Conservation (phyloP, 2,888 invertebrate species). For the Lutraria lutraria region DNA sequence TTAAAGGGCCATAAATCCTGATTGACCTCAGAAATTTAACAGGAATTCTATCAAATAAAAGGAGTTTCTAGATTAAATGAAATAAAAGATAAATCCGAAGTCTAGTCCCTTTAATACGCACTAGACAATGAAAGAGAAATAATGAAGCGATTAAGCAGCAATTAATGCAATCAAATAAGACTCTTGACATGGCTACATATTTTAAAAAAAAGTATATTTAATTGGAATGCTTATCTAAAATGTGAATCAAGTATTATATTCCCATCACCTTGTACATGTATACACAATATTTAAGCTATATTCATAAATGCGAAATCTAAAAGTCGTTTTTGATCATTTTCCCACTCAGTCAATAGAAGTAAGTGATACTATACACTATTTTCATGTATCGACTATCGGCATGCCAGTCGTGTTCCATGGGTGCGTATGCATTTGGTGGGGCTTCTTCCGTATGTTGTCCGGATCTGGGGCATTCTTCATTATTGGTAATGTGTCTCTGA, state of each 20-base stretch:
- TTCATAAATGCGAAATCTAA: neutral
- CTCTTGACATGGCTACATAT: neutral
- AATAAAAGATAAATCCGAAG: no score
- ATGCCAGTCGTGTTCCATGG: constrained; percentile 64
- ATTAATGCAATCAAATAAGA: neutral
- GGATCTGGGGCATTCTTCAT: constrained; percentile 68
- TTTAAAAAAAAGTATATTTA: neutral
- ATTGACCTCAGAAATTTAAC: no score
- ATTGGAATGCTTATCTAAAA: neutral
- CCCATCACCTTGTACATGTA: constrained; percentile 9
- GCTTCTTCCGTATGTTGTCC: constrained; percentile 54
- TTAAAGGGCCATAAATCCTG: no score
- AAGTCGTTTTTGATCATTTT: neutral
- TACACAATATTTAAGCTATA: constrained; percentile 13
- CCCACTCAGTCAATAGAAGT: neutral
- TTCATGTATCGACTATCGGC: constrained; percentile 56
- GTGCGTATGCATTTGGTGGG: constrained; percentile 66
- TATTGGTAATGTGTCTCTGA: constrained; percentile 63
- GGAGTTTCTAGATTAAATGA: no score
- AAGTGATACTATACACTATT: neutral
- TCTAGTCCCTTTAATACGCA: no score
- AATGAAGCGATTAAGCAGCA: no score
- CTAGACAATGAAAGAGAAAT: no score
- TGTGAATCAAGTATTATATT: neutral
- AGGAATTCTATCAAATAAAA: no score